These are phyloP conservation scores for Meriones unguiculatus DNA, from an alignment of 2,113 vertebrate genomes.

Conservation along the genomic window DNA sequence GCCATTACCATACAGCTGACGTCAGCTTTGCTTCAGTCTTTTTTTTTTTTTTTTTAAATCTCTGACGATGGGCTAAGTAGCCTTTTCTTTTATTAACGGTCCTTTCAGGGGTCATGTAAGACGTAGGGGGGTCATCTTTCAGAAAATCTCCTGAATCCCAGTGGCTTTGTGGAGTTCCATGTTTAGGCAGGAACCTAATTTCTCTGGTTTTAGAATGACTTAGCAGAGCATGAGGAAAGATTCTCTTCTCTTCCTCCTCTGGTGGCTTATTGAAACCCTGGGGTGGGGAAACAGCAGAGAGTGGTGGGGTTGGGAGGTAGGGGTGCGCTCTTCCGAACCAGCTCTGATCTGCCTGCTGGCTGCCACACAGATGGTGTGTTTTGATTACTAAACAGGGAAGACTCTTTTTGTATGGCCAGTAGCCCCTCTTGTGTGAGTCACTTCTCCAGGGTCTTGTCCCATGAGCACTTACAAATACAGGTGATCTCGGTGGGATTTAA, in stretches of 20 bases:
- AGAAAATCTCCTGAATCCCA: not conserved
- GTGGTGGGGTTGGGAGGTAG: too few species aligned
- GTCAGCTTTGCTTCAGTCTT: not conserved
- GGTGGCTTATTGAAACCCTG: not conserved
- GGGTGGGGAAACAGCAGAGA: not conserved
- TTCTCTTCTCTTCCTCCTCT: not conserved
- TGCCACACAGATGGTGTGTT: not conserved
- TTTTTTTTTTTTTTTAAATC: slow-evolving; percentile 17
- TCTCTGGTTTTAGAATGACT: slow-evolving; percentile 22
- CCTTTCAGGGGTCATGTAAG: not conserved
- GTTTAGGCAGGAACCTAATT: not conserved
- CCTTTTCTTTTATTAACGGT: slow-evolving; percentile 6
- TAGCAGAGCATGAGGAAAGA: not conserved
- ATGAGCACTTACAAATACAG: slow-evolving; percentile 32
- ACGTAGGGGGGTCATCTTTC: not conserved
- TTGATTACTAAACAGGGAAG: slow-evolving; percentile 29
- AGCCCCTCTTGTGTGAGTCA: not conserved
- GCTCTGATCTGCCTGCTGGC: not conserved
- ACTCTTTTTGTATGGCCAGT: not conserved
- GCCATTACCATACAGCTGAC: not conserved
- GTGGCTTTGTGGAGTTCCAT: not conserved
- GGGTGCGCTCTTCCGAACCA: not conserved
- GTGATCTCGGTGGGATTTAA: slow-evolving; percentile 4
- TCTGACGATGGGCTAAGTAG: not conserved
- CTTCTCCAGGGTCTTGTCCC: not conserved